Evolutionary conservation across 2,888 invertebrate genomes (phyloP).

Genomic region (Nebria brevicollis): DNA sequence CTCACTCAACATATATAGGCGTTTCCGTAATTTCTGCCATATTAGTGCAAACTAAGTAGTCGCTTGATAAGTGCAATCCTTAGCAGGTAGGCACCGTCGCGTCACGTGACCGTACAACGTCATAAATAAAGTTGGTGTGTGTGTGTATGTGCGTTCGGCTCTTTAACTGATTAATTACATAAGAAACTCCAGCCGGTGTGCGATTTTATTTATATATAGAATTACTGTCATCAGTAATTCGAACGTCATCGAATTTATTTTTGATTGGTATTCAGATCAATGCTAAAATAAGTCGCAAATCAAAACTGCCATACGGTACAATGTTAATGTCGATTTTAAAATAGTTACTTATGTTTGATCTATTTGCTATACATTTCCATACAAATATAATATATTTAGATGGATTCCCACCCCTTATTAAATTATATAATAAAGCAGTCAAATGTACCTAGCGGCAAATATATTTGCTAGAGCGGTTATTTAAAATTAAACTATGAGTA

Average conservation of each 20-base stretch:
- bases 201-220: slow-evolving; percentile 14
- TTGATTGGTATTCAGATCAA: not conserved
- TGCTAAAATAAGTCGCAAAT: not conserved
- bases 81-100: slow-evolving; percentile 38
- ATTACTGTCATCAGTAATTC: not conserved
- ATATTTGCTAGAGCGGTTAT: too few relatives aligned
- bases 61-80: slow-evolving; percentile 32
- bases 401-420: too few relatives aligned
- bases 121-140: slow-evolving; percentile 14
- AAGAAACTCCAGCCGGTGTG: slow-evolving; percentile 21
- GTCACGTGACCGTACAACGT: slow-evolving; percentile 25
- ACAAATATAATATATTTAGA: too few relatives aligned
- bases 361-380: too few relatives aligned
- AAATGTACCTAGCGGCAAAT: too few relatives aligned
- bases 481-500: too few relatives aligned
- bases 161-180: slow-evolving; percentile 20
- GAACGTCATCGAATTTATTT: not conserved
- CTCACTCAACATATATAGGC: slow-evolving; percentile 7
- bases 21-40: slow-evolving; percentile 21
- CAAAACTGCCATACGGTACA: not conserved
- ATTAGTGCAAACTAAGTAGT: slow-evolving; percentile 23
- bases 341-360: not conserved
- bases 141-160: not conserved
- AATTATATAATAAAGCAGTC: too few relatives aligned
- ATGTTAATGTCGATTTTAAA: not conserved